phyloP scores from a whole-genome alignment of 2,888 invertebrate genomes.

The Brenthis daphne region DNA sequence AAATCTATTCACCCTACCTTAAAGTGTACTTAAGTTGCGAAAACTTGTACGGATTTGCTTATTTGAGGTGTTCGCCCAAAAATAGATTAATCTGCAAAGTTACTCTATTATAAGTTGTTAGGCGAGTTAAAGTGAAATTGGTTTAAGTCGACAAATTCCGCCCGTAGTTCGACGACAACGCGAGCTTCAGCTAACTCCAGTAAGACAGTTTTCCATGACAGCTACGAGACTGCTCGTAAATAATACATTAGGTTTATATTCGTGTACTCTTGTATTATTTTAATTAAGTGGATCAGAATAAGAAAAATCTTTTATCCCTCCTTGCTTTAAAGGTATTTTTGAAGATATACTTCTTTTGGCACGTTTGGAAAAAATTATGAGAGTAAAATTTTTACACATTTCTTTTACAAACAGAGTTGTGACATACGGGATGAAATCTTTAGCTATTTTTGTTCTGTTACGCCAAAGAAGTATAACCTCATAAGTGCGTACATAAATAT shows the following conservation, averaged over 20 bases:
- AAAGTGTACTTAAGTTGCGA: constrained; percentile 10
- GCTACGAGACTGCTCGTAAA: constrained; percentile 45
- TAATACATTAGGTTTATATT: constrained; percentile 43
- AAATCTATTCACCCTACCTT: not conserved
- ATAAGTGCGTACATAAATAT: no score
- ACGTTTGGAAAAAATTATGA: no score
- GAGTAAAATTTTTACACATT: no score
- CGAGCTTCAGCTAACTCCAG: constrained; percentile 56
- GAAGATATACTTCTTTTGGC: no score
- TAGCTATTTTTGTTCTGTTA: no score
- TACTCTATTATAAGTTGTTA: constrained; percentile 75
- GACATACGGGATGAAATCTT: no score
- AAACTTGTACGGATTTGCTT: constrained; percentile 37
- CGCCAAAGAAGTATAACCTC: no score
- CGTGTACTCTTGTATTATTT: constrained; percentile 18
- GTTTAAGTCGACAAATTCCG: constrained; percentile 70
- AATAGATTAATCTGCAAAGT: constrained; percentile 72
- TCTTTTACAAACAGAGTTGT: no score
- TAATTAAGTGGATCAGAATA: constrained; percentile 5
- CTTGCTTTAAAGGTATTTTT: no score
- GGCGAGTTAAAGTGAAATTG: constrained; percentile 65
- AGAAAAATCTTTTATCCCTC: not conserved
- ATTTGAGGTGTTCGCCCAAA: constrained; percentile 47
- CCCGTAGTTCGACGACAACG: constrained; percentile 62
- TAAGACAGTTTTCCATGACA: constrained; percentile 55